Percentiles rank a stretch among this genome's conserved stretches.
Conservation (phyloP, 1,140 invertebrate species). For the Procambarus virginalis region DNA sequence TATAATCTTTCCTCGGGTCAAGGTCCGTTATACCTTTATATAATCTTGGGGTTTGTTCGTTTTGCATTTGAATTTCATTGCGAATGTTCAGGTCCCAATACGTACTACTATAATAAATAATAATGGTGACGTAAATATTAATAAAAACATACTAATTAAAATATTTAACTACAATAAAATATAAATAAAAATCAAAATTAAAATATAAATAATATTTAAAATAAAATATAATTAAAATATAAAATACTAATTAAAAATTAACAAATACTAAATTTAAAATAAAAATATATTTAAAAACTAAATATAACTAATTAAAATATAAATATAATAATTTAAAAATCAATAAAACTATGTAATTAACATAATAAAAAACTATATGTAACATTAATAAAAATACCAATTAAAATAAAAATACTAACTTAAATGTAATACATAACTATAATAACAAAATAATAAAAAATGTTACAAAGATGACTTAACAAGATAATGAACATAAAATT, state of each 20-base stretch:
- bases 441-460: no score
- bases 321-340: background rate
- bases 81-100: no score
- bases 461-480: no score
- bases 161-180: background rate
- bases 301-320: background rate
- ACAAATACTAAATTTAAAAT: background rate
- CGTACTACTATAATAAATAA: background rate
- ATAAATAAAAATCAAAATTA: background rate
- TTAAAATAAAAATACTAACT: background rate
- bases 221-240: background rate
- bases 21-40: no score
- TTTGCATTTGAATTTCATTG: no score
- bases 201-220: background rate
- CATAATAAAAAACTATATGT: background rate
- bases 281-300: background rate
- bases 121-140: background rate
- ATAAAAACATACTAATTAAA: background rate
- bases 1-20: no score
- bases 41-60: no score
- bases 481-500: no score
- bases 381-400: background rate
- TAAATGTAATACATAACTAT: no score
- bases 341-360: no score
- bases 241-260: background rate